Percentiles rank a stretch among this genome's conserved stretches.
These are phyloP conservation scores for Arge pagana DNA, from an alignment of 2,888 invertebrate genomes.

Conservation along the genomic window DNA sequence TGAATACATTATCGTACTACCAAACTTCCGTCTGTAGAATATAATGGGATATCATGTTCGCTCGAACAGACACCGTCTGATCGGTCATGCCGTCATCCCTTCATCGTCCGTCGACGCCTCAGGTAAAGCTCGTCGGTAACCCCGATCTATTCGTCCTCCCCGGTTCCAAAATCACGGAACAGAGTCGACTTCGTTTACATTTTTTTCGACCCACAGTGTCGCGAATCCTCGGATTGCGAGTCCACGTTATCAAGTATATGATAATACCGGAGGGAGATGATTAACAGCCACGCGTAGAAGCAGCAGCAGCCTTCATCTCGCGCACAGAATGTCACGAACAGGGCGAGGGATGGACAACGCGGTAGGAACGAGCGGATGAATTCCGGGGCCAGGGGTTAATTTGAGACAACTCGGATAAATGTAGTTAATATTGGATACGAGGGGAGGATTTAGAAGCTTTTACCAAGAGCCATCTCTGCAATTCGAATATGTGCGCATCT, in stretches of 20 bases:
- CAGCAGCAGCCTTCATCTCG: not conserved
- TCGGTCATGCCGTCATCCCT: no score
- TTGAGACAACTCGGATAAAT: slow-evolving; percentile 57
- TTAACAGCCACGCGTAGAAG: no score
- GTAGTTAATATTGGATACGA: slow-evolving; percentile 56
- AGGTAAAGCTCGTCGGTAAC: no score
- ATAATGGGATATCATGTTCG: slow-evolving; percentile 41
- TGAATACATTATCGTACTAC: slow-evolving; percentile 49
- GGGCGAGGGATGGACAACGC: not conserved
- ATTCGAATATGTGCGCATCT: slow-evolving; percentile 13
- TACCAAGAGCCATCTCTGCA: slow-evolving; percentile 6
- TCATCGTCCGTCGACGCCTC: no score
- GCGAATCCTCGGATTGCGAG: no score
- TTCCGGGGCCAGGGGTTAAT: slow-evolving; percentile 47
- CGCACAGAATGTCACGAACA: not conserved
- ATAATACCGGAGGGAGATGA: no score
- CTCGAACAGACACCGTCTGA: no score
- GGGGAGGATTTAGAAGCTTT: slow-evolving; percentile 30
- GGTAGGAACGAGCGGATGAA: slow-evolving; percentile 9
- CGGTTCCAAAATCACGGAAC: no score
- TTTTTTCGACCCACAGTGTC: no score
- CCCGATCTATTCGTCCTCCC: no score
- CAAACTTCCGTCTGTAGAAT: slow-evolving; percentile 31
- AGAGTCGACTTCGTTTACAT: no score
- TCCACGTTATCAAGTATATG: no score